Conservation (phyloP, 1,140 invertebrate species). For the Chironomus striatipennis region DNA sequence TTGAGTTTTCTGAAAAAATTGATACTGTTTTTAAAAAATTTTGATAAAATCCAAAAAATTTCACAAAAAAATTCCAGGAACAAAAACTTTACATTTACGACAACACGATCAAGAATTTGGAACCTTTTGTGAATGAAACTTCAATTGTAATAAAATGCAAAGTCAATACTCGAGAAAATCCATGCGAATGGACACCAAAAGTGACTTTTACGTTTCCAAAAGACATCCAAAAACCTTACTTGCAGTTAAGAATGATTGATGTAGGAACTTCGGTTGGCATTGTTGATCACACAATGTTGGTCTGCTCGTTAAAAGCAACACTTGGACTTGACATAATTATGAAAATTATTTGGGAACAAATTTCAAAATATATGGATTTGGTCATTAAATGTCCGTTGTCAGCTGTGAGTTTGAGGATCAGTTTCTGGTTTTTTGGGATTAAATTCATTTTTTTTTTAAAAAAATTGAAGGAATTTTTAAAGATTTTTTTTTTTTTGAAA, state of each 20-base stretch:
- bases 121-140: no score
- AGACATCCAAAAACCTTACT: neutral
- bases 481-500: no score
- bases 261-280: neutral
- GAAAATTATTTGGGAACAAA: neutral
- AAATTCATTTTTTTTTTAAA: no score
- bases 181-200: neutral
- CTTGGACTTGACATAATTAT: neutral
- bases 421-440: no score
- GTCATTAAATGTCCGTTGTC: neutral
- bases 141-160: neutral
- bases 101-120: no score
- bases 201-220: neutral
- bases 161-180: neutral
- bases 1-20: no score
- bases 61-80: no score
- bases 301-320: neutral
- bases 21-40: no score
- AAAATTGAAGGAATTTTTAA: no score
- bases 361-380: neutral
- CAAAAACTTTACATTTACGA: no score
- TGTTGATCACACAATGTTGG: neutral
- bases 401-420: neutral
- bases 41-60: no score
- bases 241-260: neutral